Conservation (phyloP, 1,140 invertebrate genomes). For the Papilio dardanus region DNA sequence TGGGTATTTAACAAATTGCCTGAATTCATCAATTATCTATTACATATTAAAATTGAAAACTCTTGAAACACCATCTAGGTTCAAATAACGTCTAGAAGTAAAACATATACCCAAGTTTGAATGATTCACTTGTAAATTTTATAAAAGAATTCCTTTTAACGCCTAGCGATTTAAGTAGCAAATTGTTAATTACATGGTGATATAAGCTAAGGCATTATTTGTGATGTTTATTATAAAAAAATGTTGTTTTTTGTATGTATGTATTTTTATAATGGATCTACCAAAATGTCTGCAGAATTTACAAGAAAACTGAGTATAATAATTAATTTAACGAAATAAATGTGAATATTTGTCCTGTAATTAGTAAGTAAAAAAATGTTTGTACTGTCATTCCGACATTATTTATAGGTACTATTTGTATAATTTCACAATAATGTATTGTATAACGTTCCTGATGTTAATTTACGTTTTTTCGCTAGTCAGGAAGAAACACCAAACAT, state of each 20-base stretch:
- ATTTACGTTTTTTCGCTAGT: no score
- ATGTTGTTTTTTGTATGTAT: no score
- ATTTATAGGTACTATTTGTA: background rate
- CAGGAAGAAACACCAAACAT: no score
- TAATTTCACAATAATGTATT: background rate
- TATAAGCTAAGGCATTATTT: background rate
- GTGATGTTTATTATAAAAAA: no score
- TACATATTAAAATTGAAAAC: constrained; percentile 20
- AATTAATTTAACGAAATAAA: background rate
- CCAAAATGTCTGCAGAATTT: background rate
- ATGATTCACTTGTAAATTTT: constrained; percentile 34
- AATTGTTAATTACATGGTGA: no score
- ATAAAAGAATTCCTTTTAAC: background rate
- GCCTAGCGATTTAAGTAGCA: background rate
- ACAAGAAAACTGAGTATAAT: background rate
- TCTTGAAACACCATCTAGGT: constrained; percentile 23
- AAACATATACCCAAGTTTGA: constrained; percentile 18
- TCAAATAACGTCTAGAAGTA: background rate
- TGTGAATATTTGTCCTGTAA: no score
- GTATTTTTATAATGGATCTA: no score
- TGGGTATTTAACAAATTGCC: constrained; percentile 6
- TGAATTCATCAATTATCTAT: constrained; percentile 19
- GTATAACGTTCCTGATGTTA: no score
- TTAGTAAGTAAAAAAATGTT: background rate
- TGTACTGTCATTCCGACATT: background rate